These are phyloP conservation scores for Zonitis immaculata DNA, from an alignment of 2,888 invertebrate species.

Conservation along the genomic window DNA sequence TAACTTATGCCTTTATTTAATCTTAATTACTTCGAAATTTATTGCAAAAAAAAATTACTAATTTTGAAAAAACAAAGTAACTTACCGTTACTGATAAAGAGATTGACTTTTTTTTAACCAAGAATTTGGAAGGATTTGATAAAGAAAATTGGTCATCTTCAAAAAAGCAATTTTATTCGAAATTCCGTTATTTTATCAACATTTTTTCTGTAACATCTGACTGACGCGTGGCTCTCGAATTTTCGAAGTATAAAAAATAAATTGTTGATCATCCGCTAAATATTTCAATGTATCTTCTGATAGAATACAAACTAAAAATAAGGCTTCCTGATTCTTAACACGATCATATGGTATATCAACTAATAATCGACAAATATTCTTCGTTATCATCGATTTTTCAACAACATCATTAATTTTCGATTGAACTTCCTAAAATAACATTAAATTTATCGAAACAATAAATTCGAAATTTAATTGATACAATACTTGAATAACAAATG, in stretches of 20 bases:
- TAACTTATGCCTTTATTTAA: no score
- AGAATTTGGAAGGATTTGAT: no score
- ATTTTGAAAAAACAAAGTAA: no score
- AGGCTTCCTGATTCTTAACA: constrained; percentile 36
- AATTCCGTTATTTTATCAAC: no score
- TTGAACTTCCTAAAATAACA: constrained; percentile 25
- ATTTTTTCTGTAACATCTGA: not conserved
- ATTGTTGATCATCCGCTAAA: constrained; percentile 35
- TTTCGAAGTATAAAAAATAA: constrained; percentile 30
- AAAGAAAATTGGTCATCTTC: no score
- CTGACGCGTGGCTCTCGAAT: not conserved
- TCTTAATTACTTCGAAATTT: no score
- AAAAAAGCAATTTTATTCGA: no score
- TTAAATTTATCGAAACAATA: not conserved
- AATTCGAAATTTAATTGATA: no score
- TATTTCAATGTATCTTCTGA: constrained; percentile 33
- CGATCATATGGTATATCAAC: constrained; percentile 31
- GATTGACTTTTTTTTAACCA: no score
- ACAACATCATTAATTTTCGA: constrained; percentile 18
- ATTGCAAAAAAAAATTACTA: no score
- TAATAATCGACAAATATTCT: constrained; percentile 36
- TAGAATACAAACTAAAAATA: constrained; percentile 36
- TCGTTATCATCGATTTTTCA: constrained; percentile 30
- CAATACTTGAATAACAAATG: constrained; percentile 37
- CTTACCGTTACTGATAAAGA: no score